A percentile compares a stretch with the other conserved stretches of the same genome.
Evolutionary conservation across 2,113 vertebrate genomes (phyloP).

Genomic region (Geothlypis trichas): DNA sequence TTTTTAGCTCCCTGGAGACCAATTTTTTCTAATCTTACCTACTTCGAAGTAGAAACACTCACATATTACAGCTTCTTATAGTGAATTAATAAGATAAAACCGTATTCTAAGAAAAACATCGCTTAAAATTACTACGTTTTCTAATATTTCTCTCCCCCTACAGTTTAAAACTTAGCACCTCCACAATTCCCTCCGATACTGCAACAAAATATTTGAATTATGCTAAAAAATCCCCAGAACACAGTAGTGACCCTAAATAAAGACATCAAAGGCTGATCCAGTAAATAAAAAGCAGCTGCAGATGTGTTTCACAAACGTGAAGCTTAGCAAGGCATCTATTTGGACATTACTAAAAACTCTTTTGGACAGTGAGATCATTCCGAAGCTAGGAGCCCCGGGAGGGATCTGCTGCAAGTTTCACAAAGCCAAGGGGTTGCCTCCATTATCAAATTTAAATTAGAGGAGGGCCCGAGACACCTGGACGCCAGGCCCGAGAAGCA

Average conservation of each 20-base stretch:
- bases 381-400: background rate
- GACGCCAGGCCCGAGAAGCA: background rate
- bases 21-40: background rate
- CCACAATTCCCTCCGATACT: background rate
- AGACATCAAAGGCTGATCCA: background rate
- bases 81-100: background rate
- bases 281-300: background rate
- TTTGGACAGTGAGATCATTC: fast-evolving
- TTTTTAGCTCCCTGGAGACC: background rate
- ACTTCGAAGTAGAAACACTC: background rate
- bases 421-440: fast-evolving
- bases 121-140: background rate
- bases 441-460: fast-evolving
- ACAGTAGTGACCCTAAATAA: fast-evolving
- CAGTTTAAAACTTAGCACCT: background rate
- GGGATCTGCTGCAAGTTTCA: background rate
- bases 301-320: fast-evolving
- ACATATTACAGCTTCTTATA: fast-evolving
- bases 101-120: background rate
- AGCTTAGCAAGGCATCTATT: background rate
- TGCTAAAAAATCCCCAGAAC: background rate
- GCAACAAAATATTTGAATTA: background rate
- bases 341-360: fast-evolving
- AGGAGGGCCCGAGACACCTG: background rate
- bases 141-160: background rate